Conservation (phyloP, 2,113 vertebrate genomes). For the Heterotis niloticus region DNA sequence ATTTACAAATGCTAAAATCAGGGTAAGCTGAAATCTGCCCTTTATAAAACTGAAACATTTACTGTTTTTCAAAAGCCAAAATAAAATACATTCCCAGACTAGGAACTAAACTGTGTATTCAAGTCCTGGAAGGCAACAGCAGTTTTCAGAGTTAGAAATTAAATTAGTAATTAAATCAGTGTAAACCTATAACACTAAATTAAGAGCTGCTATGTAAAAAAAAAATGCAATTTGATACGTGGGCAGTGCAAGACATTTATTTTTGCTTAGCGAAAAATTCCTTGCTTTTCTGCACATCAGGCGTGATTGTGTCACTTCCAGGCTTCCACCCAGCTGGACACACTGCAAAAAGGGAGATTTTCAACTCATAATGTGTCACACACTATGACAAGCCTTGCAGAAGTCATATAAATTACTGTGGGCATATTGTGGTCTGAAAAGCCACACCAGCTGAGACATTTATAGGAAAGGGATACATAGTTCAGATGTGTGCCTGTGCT, state of each 20-base stretch:
- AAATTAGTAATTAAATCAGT: background rate
- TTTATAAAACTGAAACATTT: too few species aligned
- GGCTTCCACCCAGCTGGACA: constrained; percentile 98
- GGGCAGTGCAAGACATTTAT: constrained; percentile 27
- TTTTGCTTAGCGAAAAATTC: constrained; percentile 93
- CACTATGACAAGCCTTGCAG: background rate
- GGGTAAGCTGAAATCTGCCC: too few species aligned
- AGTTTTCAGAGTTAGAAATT: background rate
- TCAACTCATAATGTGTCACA: constrained; percentile 24
- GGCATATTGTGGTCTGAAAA: background rate
- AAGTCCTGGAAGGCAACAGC: too few species aligned
- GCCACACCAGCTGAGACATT: background rate
- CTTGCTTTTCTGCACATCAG: constrained; percentile 89
- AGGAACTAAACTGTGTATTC: too few species aligned
- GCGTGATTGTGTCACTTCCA: constrained; percentile 96
- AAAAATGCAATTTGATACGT: background rate
- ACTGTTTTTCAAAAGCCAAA: too few species aligned
- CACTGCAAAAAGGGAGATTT: constrained; percentile 70
- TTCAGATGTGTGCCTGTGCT: background rate
- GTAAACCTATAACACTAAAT: too few species aligned
- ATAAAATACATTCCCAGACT: too few species aligned
- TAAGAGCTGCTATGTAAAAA: too few species aligned
- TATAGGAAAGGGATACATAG: background rate
- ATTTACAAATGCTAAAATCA: too few species aligned
- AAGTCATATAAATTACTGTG: background rate